Evolutionary conservation across 2,888 invertebrate species (phyloP).

Genomic region (Eucera pruinosa): DNA sequence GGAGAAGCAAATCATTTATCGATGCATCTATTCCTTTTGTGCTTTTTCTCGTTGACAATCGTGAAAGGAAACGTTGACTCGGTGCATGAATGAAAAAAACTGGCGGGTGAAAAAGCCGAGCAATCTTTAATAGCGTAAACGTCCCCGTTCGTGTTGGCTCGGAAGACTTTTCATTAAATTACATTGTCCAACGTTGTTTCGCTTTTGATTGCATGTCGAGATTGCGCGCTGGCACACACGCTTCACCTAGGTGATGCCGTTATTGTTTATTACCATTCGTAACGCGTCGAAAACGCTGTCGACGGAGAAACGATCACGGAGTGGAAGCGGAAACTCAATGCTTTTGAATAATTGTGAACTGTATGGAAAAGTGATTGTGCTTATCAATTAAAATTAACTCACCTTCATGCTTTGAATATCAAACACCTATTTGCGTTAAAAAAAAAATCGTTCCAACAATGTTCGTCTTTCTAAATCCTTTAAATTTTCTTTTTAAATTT

Average conservation of each 20-base stretch:
- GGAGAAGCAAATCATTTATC: too few species aligned
- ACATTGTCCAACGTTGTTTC: slow-evolving; percentile 30
- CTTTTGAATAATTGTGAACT: neutral
- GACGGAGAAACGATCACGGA: neutral
- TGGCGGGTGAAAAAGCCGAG: neutral
- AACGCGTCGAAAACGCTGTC: slow-evolving; percentile 4
- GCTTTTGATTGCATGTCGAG: slow-evolving; percentile 30
- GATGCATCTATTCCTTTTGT: too few species aligned
- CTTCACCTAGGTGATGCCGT: neutral
- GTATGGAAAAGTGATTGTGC: neutral
- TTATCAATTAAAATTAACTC: neutral
- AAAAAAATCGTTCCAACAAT: neutral
- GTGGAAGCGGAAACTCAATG: neutral
- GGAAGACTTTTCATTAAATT: slow-evolving; percentile 29
- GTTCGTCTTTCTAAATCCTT: neutral
- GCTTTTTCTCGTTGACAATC: too few species aligned
- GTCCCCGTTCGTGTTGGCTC: slow-evolving; percentile 12
- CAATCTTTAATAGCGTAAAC: slow-evolving; percentile 14
- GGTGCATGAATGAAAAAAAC: neutral
- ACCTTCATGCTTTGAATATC: neutral
- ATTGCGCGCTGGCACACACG: slow-evolving; percentile 2
- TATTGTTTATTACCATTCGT: slow-evolving; percentile 15
- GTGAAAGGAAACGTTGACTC: neutral
- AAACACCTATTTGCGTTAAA: neutral
- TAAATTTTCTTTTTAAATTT: neutral